A percentile compares a stretch with the other conserved stretches of the same genome.
phyloP scores from a whole-genome alignment of 1,140 invertebrate genomes.

The Dysdera silvatica region DNA sequence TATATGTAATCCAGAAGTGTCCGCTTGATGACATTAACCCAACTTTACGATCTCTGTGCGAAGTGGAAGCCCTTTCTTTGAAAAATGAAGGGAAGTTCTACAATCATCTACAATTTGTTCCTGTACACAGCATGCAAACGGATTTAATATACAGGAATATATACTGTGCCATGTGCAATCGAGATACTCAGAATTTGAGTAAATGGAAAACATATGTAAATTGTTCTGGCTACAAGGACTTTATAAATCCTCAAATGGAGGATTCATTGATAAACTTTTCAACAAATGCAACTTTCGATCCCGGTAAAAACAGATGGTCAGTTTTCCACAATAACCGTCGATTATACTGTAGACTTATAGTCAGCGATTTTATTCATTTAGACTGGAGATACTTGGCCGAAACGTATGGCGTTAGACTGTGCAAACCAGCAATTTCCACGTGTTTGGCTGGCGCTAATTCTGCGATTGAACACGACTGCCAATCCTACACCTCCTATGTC shows the following conservation, averaged over 20 bases:
- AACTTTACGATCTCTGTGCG: background rate
- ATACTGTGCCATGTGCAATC: slow-evolving; percentile 39
- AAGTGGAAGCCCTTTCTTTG: background rate
- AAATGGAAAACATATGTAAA: slow-evolving; percentile 14
- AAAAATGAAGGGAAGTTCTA: background rate
- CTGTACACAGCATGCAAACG: slow-evolving; percentile 4
- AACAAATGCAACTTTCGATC: background rate
- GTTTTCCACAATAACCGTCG: background rate
- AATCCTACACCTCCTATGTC: slow-evolving; percentile 23
- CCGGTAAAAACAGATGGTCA: background rate
- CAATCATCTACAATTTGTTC: slow-evolving; percentile 8
- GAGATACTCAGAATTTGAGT: slow-evolving; percentile 18
- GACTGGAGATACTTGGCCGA: background rate
- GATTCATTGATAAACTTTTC: slow-evolving; percentile 9
- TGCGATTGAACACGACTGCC: slow-evolving; percentile 9
- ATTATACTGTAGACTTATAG: background rate
- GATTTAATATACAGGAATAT: slow-evolving; percentile 36
- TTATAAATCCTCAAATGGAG: background rate
- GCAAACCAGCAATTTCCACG: slow-evolving; percentile 6
- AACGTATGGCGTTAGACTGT: slow-evolving; percentile 12
- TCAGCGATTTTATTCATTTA: background rate
- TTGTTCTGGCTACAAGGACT: background rate
- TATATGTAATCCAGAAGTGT: slow-evolving; percentile 11
- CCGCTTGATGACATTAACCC: background rate
- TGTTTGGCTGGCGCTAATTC: slow-evolving; percentile 9